These are phyloP conservation scores for Cryptops parisi DNA, from an alignment of 2,888 invertebrate species.

Conservation along the genomic window DNA sequence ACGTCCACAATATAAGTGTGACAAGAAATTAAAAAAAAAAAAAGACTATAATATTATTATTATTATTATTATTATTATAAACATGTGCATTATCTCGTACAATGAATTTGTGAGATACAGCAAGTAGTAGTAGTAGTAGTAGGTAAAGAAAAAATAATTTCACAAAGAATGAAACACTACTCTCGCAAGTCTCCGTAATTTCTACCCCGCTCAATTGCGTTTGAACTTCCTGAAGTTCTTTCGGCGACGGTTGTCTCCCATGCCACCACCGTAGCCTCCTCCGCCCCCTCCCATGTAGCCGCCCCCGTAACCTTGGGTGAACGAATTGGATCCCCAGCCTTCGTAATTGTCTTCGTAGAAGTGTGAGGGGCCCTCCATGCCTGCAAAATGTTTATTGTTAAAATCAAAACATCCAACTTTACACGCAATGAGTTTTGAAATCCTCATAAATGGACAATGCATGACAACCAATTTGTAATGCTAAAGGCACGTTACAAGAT, in stretches of 20 bases:
- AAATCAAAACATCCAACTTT: neutral
- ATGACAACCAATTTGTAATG: too few species aligned
- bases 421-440: too few species aligned
- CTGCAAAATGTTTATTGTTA: neutral
- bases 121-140: too few species aligned
- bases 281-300: slow-evolving; percentile 4
- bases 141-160: neutral
- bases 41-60: too few species aligned
- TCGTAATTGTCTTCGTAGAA: slow-evolving; percentile 14
- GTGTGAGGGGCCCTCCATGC: slow-evolving; percentile 2
- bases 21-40: neutral
- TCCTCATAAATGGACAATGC: too few species aligned
- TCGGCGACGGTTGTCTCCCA: slow-evolving; percentile 4
- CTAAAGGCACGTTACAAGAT: too few species aligned
- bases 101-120: neutral
- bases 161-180: neutral
- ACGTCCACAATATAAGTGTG: too few species aligned
- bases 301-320: slow-evolving; percentile 11
- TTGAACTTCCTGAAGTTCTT: slow-evolving; percentile 11
- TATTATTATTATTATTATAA: too few species aligned
- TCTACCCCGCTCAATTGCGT: neutral
- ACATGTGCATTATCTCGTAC: neutral
- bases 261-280: slow-evolving; percentile 4
- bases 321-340: slow-evolving; percentile 10
- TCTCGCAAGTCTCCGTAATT: neutral